Evolutionary conservation across 1,140 invertebrate species (phyloP).

Genomic region (Aporrectodea caliginosa): DNA sequence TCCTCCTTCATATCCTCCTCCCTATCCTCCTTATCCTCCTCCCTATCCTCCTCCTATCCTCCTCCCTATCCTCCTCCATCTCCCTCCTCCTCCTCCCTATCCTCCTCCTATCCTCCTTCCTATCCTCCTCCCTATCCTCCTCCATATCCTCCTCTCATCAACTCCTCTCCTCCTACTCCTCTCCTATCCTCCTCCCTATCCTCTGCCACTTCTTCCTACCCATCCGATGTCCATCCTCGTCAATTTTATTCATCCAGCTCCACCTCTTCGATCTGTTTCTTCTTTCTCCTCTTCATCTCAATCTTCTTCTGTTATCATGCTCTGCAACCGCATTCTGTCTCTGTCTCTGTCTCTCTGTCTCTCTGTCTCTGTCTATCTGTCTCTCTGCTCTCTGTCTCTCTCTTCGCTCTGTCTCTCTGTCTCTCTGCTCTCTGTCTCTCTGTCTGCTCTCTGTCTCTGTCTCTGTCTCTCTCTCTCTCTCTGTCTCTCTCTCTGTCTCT

Average conservation of each 20-base stretch:
- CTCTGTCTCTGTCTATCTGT: too few species aligned
- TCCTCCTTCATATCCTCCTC: neutral
- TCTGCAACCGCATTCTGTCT: too few species aligned
- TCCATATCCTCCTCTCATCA: neutral
- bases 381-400: too few species aligned
- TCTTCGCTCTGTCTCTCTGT: neutral
- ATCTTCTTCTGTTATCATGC: too few species aligned
- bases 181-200: neutral
- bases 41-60: slow-evolving; percentile 17
- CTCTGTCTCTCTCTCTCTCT: slow-evolving; percentile 19
- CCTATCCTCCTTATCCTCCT: neutral
- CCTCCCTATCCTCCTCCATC: neutral
- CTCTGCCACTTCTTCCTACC: too few species aligned
- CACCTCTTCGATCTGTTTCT: too few species aligned
- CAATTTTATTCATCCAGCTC: too few species aligned
- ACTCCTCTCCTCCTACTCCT: neutral
- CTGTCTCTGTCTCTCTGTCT: too few species aligned
- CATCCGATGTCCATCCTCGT: too few species aligned
- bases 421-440: too few species aligned
- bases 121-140: neutral
- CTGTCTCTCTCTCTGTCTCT: slow-evolving; percentile 8
- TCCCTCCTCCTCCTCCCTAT: slow-evolving; percentile 13
- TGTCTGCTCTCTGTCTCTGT: too few species aligned
- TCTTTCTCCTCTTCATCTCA: too few species aligned
- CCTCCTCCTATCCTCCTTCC: neutral